Evolutionary conservation across 2,888 invertebrate species (phyloP), one percentile per base, ranked within the genome.

Genomic region (Dasysyrphus tricinctus): DNA sequence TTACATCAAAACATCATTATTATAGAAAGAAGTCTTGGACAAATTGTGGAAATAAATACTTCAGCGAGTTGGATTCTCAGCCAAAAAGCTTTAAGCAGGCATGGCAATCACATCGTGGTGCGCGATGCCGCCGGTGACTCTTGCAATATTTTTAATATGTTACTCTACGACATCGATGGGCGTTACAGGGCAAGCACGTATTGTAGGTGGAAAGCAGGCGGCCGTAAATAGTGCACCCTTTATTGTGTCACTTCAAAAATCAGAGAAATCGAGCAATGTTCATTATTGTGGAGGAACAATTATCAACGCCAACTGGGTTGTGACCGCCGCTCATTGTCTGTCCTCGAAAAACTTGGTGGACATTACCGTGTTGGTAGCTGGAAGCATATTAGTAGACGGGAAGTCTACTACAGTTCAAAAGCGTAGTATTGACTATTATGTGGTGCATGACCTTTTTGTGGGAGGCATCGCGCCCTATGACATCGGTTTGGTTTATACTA

Each of bases 271-370:
- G 89, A 51, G 37, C 11, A 11, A 32, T 63, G 89, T 90, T 2
- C 92, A 92, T 83, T 91, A 91, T 54, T 92, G 92, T 74, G 92
- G 91, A 24, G 92, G 92, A 9, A 91, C 92, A n/a, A 89, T 92
- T 4, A 89, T 92, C 57, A 91, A 91, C 76, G 90, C 91, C 76
- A 88, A 92, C 78, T 92, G 92, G 92, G 92, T 92, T 80, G 65
- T 92, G 32, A 92, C 92, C 0, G 92, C 92, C 5, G 92, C 92
- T n/a, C 92, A 92, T 81, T 92, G 92, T 24, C 88, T 92, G 42
- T 88, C 87, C 11, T 90, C 91, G 5, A 88, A 88, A 0, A 89
- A 89, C 65, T 14, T 88, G 12, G 90, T 91, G 44, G 89, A 89
- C n/a, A 90, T 88, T 47, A 90, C 91, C 6, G 90, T 91, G n/a